A percentile compares a stretch with the other conserved stretches of the same genome.
Conservation (phyloP, 2,888 invertebrate species). For the Mylabris sibirica region DNA sequence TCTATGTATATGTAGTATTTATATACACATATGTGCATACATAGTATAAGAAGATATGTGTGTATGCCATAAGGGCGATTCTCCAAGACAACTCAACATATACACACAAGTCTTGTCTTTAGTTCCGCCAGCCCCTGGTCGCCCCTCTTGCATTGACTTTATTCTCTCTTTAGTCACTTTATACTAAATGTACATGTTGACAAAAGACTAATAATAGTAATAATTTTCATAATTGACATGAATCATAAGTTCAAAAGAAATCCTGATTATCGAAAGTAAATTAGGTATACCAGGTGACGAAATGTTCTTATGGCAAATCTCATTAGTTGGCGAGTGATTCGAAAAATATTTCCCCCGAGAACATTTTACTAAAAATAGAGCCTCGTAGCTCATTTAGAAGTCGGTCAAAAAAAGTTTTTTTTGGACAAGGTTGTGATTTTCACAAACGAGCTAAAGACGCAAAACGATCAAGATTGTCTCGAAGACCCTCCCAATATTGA, state of each 20-base stretch:
- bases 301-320: no score
- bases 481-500: no score
- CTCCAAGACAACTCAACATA: slow-evolving; percentile 23
- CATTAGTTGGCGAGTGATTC: no score
- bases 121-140: slow-evolving; percentile 44
- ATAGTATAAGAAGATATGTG: background rate
- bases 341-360: no score
- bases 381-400: no score
- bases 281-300: no score
- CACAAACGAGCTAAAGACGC: no score
- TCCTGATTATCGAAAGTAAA: background rate
- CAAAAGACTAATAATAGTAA: background rate
- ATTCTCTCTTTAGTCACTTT: slow-evolving; percentile 5
- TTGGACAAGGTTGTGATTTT: no score
- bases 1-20: background rate
- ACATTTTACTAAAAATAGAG: no score
- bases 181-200: slow-evolving; percentile 3
- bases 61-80: slow-evolving; percentile 41
- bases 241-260: background rate
- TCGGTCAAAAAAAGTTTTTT: no score
- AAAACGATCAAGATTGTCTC: no score
- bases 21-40: slow-evolving; percentile 16
- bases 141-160: slow-evolving; percentile 24
- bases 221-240: no score
- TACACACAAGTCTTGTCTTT: slow-evolving; percentile 37